Base-by-base conservation (phyloP, 2,113 vertebrate genomes). In the pig (Sus scrofa) region DNA sequence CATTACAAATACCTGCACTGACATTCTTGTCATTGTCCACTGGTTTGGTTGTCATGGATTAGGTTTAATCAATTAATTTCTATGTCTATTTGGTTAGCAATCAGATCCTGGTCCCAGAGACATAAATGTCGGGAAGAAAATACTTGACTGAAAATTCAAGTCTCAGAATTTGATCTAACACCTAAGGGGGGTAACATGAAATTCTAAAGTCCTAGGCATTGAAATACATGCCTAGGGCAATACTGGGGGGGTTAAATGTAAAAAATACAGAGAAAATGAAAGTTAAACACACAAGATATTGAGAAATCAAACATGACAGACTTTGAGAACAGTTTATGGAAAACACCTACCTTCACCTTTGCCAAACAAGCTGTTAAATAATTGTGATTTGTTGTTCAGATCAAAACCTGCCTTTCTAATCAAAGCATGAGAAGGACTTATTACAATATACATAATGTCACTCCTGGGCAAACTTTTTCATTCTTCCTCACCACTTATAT, bases 301-400 rank as follows among this genome's bases (percentile, higher is more conserved):
- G 32, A 81, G 54, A 94, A 94, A 94, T 52, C 88, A 92, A 89
- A 94, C 3, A 86, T 86, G 7, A 83, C 18, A 89, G 62, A 37
- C 63, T 94, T 27, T 93, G 16, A 95, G 71, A 90, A 30, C 94
- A 92, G 2, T 32, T 94, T 34, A 89, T 70, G 82, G 24, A 63
- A 86, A 97, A 97, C 1, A 91, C 52, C 78, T 6, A 63, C 7
- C 54, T 60, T 6, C 30, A 70, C 52, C 34, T 93, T 86, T 86
- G 96, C 52, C 44, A 71, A 94, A 88, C 1, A 89, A 96, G 58
- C 74, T 82, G 39, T 94, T 95, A 94, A 56, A 20, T 96, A 96
- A 95, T 68, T 96, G 67, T 22, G 63, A 89, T 92, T 94, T 97
- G 34, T 73, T 97, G 68, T 56, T 91, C 32, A 44, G 71, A 54